Percentiles rank a stretch among this genome's conserved stretches.
These are phyloP conservation scores for Xestoiulus laeticollis DNA, from an alignment of 2,888 invertebrate genomes.

Conservation along the genomic window DNA sequence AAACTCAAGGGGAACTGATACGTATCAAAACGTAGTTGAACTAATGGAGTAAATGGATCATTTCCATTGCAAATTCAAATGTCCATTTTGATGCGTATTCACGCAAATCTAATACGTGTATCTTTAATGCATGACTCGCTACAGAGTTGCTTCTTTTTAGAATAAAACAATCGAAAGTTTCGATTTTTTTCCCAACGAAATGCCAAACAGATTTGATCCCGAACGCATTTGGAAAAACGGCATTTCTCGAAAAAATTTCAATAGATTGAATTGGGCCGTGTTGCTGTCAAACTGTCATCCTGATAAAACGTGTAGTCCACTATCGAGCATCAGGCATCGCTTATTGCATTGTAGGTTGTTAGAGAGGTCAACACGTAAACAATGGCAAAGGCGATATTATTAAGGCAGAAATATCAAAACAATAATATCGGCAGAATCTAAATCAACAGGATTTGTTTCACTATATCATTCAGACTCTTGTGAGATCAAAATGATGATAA, in stretches of 20 bases:
- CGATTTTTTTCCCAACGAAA: neutral
- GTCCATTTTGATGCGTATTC: slow-evolving; percentile 13
- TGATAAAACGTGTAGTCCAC: slow-evolving; percentile 8
- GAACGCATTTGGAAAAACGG: neutral
- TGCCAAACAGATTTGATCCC: neutral
- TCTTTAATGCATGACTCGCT: neutral
- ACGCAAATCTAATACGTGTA: slow-evolving; percentile 2
- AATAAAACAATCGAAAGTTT: neutral
- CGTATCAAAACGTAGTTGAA: neutral
- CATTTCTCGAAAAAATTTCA: neutral
- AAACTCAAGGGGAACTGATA: neutral
- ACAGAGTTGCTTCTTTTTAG: neutral
- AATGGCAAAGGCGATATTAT: neutral
- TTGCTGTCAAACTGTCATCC: slow-evolving; percentile 24
- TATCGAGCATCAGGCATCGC: neutral
- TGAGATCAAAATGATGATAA: too few relatives aligned
- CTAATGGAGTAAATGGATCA: slow-evolving; percentile 26
- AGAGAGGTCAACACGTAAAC: neutral
- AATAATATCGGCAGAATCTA: too few relatives aligned
- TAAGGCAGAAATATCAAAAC: neutral
- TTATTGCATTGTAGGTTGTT: neutral
- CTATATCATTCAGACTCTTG: too few relatives aligned
- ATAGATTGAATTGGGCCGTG: slow-evolving; percentile 6
- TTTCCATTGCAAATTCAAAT: neutral
- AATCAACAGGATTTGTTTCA: too few relatives aligned